Evolutionary conservation across 2,113 vertebrate species (phyloP).

Genomic region (Anthoscopus minutus): DNA sequence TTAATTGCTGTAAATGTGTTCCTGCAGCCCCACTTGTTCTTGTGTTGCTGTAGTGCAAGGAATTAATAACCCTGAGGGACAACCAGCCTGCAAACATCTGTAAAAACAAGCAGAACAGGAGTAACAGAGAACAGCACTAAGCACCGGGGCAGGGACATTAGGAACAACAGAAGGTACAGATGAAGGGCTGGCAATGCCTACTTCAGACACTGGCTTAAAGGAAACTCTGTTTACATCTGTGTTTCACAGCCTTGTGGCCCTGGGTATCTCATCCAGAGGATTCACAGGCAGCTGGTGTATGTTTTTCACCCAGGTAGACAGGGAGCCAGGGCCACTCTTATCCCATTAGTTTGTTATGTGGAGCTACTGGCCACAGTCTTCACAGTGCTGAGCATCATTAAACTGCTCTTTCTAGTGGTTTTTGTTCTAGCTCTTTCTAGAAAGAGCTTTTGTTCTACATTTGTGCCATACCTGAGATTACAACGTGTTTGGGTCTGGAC

Average conservation of each 20-base stretch:
- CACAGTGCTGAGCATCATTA: background rate
- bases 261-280: background rate
- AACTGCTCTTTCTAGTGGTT: background rate
- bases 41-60: background rate
- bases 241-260: background rate
- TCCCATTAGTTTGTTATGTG: background rate
- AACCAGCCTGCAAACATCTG: background rate
- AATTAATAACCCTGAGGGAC: background rate
- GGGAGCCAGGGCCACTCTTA: background rate
- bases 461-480: background rate
- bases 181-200: background rate
- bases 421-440: too few relatives aligned
- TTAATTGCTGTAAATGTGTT: background rate
- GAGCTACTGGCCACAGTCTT: background rate
- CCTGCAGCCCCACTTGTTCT: background rate
- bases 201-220: background rate
- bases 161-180: background rate
- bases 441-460: background rate
- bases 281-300: background rate
- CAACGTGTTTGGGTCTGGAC: background rate
- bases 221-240: background rate
- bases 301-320: background rate
- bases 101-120: background rate
- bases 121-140: background rate
- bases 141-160: rapidly evolving